phyloP scores from a whole-genome alignment of 2,113 vertebrate species.

The Zosterops borbonicus region DNA sequence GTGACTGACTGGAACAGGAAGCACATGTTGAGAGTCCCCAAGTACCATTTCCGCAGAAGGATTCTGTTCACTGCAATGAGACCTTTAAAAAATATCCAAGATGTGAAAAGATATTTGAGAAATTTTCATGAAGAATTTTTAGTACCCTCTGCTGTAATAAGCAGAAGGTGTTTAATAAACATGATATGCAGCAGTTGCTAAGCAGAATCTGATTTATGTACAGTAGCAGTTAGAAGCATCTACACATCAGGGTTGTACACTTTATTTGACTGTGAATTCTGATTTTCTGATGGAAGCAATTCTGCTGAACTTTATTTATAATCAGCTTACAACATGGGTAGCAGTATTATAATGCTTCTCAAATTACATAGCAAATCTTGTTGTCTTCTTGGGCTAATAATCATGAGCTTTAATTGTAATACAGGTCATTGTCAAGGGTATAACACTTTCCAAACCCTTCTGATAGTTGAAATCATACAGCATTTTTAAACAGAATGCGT shows the following conservation, averaged over 20 bases:
- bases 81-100: slow-evolving; percentile 59
- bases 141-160: slow-evolving; percentile 62
- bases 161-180: slow-evolving; percentile 77
- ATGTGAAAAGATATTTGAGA: slow-evolving; percentile 56
- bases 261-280: slow-evolving; percentile 74
- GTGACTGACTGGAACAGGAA: slow-evolving; percentile 61
- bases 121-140: slow-evolving; percentile 49
- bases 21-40: slow-evolving; percentile 46
- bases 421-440: slow-evolving; percentile 69
- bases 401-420: slow-evolving; percentile 64
- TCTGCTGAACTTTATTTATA: slow-evolving; percentile 75
- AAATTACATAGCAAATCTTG: slow-evolving; percentile 69
- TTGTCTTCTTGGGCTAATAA: slow-evolving; percentile 71
- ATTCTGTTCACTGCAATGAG: slow-evolving; percentile 24
- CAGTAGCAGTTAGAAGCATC: slow-evolving; percentile 54
- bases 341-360: slow-evolving; percentile 60
- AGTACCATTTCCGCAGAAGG: slow-evolving; percentile 49
- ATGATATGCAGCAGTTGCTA: slow-evolving; percentile 73
- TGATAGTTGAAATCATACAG: slow-evolving; percentile 37
- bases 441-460: slow-evolving; percentile 50
- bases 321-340: slow-evolving; percentile 66
- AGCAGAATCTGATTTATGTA: slow-evolving; percentile 73
- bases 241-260: slow-evolving; percentile 65
- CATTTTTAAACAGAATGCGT: slow-evolving; percentile 13
- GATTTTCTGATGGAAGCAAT: slow-evolving; percentile 68